Percentiles rank a stretch among this genome's conserved stretches.
phyloP scores from a whole-genome alignment of 2,113 vertebrate genomes.

The Poeciliopsis occidentalis region DNA sequence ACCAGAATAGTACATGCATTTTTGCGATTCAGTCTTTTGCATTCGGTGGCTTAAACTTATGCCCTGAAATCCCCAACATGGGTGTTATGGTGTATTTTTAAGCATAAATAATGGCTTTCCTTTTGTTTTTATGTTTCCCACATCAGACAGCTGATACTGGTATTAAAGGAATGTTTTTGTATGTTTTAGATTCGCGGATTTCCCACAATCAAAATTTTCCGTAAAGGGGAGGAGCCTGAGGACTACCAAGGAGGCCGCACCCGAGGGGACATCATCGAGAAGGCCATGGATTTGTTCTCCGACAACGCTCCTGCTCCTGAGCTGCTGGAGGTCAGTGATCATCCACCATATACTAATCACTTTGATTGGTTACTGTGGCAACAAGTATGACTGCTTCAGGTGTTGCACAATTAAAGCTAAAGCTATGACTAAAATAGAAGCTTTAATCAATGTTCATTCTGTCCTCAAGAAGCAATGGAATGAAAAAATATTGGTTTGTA shows the following conservation, averaged over 20 bases:
- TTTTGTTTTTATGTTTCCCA: background rate
- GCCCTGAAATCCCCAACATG: too few species aligned
- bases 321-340: constrained; percentile 84
- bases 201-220: constrained; percentile 97
- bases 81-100: too few species aligned
- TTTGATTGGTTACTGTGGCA: background rate
- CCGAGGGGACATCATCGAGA: constrained; percentile 86
- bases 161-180: background rate
- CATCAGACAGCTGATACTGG: background rate
- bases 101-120: too few species aligned
- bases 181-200: constrained; percentile 88
- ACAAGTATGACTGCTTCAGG: background rate
- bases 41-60: background rate
- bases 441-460: background rate
- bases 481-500: background rate
- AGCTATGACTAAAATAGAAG: background rate
- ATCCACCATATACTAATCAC: background rate
- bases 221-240: constrained; percentile 91
- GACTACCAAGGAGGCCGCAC: constrained; percentile 93
- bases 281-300: constrained; percentile 91
- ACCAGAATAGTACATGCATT: too few species aligned
- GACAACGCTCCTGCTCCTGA: constrained; percentile 90
- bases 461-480: background rate
- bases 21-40: background rate
- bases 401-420: background rate